Percentiles rank a stretch among this genome's conserved stretches.
Evolutionary conservation across 1,140 invertebrate genomes (phyloP).

Genomic region (Drosophila cardini): DNA sequence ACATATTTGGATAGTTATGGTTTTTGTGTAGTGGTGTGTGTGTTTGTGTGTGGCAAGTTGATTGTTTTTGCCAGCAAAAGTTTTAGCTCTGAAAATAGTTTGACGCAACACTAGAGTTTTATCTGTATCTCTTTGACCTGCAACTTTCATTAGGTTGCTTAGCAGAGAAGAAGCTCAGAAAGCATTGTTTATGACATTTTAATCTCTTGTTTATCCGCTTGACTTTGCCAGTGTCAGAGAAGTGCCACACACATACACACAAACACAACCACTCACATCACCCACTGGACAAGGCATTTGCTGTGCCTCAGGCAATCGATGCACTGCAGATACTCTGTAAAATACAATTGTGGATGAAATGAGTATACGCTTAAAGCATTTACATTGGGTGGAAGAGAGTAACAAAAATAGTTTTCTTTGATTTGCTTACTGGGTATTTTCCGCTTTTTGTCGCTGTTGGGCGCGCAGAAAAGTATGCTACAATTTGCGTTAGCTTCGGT

Average conservation of each 20-base stretch:
- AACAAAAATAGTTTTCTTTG: too few relatives aligned
- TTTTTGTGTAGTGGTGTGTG: not conserved
- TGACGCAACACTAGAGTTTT: slow-evolving; percentile 45
- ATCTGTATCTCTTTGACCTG: slow-evolving; percentile 16
- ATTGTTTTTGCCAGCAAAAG: slow-evolving; percentile 39
- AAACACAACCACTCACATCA: not conserved
- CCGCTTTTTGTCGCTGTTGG: slow-evolving; percentile 29
- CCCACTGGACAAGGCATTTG: slow-evolving; percentile 62
- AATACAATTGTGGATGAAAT: not conserved
- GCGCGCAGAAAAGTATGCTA: slow-evolving; percentile 62
- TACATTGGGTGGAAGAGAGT: too few relatives aligned
- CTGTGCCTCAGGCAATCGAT: slow-evolving; percentile 5
- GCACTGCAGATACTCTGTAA: slow-evolving; percentile 13
- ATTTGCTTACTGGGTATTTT: slow-evolving; percentile 21
- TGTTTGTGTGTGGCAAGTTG: slow-evolving; percentile 17
- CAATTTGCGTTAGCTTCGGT: slow-evolving; percentile 12
- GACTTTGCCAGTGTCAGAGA: slow-evolving; percentile 65
- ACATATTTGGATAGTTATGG: not conserved
- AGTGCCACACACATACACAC: not conserved
- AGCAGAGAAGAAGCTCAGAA: slow-evolving; percentile 61
- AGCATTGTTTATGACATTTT: slow-evolving; percentile 82
- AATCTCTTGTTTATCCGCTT: slow-evolving; percentile 82
- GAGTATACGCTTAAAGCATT: too few relatives aligned
- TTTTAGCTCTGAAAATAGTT: slow-evolving; percentile 55
- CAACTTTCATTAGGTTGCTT: slow-evolving; percentile 77